Evolutionary conservation across 2,113 vertebrate genomes (phyloP), one percentile per base, ranked within the genome.

Genomic region (Gambusia affinis): DNA sequence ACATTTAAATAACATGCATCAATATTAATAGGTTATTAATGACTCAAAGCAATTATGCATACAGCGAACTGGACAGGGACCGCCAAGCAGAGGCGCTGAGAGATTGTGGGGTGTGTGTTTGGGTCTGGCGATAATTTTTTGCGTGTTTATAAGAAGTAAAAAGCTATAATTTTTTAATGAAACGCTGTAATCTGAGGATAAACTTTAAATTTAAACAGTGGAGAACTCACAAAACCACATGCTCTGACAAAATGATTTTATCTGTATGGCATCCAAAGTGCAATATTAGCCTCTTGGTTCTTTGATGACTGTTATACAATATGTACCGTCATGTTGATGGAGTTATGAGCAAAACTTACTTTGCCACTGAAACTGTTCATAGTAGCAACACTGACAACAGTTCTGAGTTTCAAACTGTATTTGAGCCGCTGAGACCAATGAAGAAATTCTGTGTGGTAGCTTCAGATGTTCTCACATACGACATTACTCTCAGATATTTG

Each of bases 11-110:
- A 89, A 89, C 80, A 85, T 70, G 70, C 83, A 92, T 92, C 86
- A 89, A 92, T 90, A 92, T 89, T 84, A 85, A 90, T 88, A 65
- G 90, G 67, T 91, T 91, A 92, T 88, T 91, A 90, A 89, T 76
- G 85, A 87, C 78, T 87, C 72, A 69, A 62, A 78, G 85, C 76
- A 86, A 88, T 87, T 88, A 84, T 80, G 60, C 81, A 76, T 85
- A 83, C 60, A 75, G 75, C 68, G 37, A 35, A 78, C 33, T 35
- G 73, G 74, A 74, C 75, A 64, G 51, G 64, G 70, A 70, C 79
- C 15, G 68, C 70, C 19, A 24, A 37, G 60, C 51, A 24, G 66
- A 67, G 67, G 60, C 51, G 12, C 70, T 15, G 12, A 64, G 70
- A 71, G 30, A 68, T 70, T 64, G 64, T 33, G 47, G n/a, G 30